Base-by-base conservation (phyloP, 2,797 vertebrate genomes). In the Sternotherus odoratus region DNA sequence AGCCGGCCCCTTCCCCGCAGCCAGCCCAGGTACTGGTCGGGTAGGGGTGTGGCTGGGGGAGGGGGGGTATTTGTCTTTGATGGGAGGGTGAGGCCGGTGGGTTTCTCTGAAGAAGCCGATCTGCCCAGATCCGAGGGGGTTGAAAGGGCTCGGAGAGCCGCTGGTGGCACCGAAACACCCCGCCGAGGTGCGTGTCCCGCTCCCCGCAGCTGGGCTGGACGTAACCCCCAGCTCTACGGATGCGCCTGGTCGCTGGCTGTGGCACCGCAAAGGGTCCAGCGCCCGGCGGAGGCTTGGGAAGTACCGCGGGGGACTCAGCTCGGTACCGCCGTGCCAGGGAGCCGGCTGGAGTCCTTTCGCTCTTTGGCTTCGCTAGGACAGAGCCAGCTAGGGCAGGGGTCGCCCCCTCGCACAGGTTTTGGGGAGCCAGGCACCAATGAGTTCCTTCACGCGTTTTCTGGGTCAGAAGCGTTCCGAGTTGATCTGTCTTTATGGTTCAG, bases 1-100 rank as follows among this genome's bases (percentile, higher is more conserved):
- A 24, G 4, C 16, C 10, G 46, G 53, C 80, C 36, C 87, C 89
- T 56, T 93, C 86, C 56, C 56, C 56, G 54, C 24, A 12, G 50
- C 56, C 6, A 28, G 81, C 1, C 79, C 1, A 43, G 95, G 95
- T 91, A 96, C 21, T 11, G 24, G 33, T 12, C 12, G 6, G 57
- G 69, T 6, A 39, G 24, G 1, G 2, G 10, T 2, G 28, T 28
- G 54, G 12, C 2, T 3, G 4, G 11, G 7, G 9, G 2, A 5
- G 48, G 2, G 17, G 33, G 51, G 19, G 77, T 3, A 3, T 30
- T 9, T 33, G 9, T 17, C 12, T 80, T 48, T 16, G 79, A 15
- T 3, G 48, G 36, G 23, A 26, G 53, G 51, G 53, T 74, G 28
- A 30, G 33, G 2, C 12, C 8, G 28, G 53, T 23, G 9, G n/a